These are phyloP conservation scores for Macrosteles quadrilineatus DNA, from an alignment of 1,140 invertebrate genomes.

Conservation along the genomic window DNA sequence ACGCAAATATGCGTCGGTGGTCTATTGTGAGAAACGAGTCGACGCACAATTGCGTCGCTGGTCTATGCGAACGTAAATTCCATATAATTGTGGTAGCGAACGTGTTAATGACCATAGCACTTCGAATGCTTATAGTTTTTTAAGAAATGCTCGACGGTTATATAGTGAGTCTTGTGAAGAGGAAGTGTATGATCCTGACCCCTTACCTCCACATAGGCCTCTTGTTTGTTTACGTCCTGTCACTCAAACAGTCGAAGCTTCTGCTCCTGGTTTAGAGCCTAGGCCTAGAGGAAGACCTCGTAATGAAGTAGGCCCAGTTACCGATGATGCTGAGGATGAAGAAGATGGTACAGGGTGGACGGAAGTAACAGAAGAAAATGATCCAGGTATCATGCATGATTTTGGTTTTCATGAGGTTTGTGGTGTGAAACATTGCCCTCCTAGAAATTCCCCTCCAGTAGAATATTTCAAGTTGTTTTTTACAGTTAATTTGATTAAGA, in stretches of 20 bases:
- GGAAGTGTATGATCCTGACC: neutral
- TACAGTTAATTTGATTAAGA: neutral
- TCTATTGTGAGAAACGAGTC: no score
- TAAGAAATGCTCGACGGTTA: neutral
- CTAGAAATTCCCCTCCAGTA: conserved; percentile 12
- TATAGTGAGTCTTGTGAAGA: neutral
- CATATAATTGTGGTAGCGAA: no score
- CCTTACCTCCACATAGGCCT: neutral
- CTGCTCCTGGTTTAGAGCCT: no score
- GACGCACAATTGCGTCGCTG: no score
- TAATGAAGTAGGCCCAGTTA: neutral
- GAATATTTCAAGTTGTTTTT: conserved; percentile 22
- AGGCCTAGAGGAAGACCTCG: conserved; percentile 13
- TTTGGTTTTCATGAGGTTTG: neutral
- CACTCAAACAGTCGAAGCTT: no score
- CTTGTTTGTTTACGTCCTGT: no score
- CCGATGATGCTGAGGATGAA: neutral
- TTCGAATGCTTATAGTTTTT: neutral
- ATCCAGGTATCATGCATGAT: neutral
- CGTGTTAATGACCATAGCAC: neutral
- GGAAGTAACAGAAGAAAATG: conserved; percentile 11
- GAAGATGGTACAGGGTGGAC: conserved; percentile 12
- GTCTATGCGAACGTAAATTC: no score
- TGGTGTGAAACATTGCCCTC: conserved; percentile 1
- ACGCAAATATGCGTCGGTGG: no score